Base-by-base conservation (phyloP, 2,888 invertebrate species). In the Calliopum simillimum region DNA sequence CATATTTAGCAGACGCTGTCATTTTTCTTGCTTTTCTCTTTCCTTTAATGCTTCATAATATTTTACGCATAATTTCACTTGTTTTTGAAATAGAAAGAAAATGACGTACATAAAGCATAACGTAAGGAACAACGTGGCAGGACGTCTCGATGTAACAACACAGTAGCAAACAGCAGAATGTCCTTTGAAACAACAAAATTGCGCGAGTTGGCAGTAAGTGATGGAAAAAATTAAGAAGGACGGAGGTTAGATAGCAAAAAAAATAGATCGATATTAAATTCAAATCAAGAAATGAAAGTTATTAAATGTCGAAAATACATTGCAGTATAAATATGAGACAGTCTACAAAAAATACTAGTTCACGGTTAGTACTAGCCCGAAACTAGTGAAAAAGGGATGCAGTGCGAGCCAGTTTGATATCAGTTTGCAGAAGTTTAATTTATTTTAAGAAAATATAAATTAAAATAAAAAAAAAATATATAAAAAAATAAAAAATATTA, bases 41-140 rank as follows among this genome's bases (percentile, higher is more conserved):
- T 55, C n/a, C 44, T 67, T 33, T 33, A 63, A 55, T 58, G 58
- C 67, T 64, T 55, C 69, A 56, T 69, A 62, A 69, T 69, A 69
- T 69, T 69, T 69, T 63, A 63, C 69, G 69, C 69, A 69, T 69
- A 69, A 69, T 69, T 69, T 69, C 63, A 69, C 69, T 47, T 55
- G 16, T 53, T 68, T n/a, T 61, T 46, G 61, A 53, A 68, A 55
- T 33, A 33, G 33, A 33, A 33, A 33, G 33, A 33, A 33, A 33
- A 33, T 33, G 33, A 33, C 33, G 33, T 33, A 33, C 33, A 33
- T 33, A 33, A 33, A 33, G 33, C 25, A 61, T 44, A 53, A 62
- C n/a, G n/a, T n/a, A 41, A 4, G 4, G 16, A 66, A 53, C 16
- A 51, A 53, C 14, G 51, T 8, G 47, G 62, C 19, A 63, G 49